Base-by-base conservation (phyloP, 2,888 invertebrate species). In the Cynaeus angustus region DNA sequence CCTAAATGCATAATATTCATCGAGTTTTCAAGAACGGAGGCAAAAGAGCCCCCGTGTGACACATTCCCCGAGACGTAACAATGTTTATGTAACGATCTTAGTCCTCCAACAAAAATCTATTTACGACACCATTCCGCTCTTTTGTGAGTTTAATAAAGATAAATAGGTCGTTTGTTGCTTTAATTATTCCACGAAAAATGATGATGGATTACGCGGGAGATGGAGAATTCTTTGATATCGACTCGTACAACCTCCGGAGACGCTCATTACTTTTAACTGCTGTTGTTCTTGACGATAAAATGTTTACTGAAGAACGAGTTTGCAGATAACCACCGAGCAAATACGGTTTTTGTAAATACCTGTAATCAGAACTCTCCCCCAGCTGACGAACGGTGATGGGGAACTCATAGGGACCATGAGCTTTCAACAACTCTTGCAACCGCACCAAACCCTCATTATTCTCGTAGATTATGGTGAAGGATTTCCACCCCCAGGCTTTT, bases 381-480 rank as follows among this genome's bases (percentile, higher is more conserved):
- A 96, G 86, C 81, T 96, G 95, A 72, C 94, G 88, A 9, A 95
- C 94, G 1, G 94, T 91, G 66, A 95, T 94, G 9, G 94, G 94
- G 83, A 92, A 90, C 78, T 94, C 93, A 43, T 93, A 92, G 8
- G 94, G 94, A 16, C 94, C 94, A 77, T 95, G 95, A 1, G 94
- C 94, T 86, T 96, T 96, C 55, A 97, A 88, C 70, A 96, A 87
- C 83, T 95, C 95, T 84, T 96, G 96, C 14, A 96, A 87, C 45
- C 96, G 89, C 56, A 96, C 94, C 78, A 96, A 86, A 1, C 96
- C 97, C 83, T 98, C 97, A 85, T 97, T 96, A 86, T 94, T 95
- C 86, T 98, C 97, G 85, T 98, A 98, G 77, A 98, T 94, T 78
- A 98, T 95, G 21, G 97, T 97, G 83, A 97, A 97, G n/a, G 94